Evolutionary conservation across 2,888 invertebrate species (phyloP), one percentile per base, ranked within the genome.

Genomic region (Phorcus lineatus): DNA sequence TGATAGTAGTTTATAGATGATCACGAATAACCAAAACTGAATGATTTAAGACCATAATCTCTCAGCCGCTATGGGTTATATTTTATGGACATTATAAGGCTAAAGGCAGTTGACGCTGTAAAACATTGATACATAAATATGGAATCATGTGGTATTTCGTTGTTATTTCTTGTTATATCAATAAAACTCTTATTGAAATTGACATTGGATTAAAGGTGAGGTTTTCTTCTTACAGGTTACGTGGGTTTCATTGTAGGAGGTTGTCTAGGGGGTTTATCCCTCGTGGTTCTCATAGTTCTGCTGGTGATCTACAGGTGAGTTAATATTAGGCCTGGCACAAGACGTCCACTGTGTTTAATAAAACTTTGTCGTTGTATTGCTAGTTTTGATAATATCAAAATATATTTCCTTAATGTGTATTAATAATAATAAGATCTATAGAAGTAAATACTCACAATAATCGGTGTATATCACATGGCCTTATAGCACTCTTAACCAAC

Each of bases 261-360:
- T 0, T 95, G 95, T 0, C 94, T 95, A 0, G 94, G 94, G 0
- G 95, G 96, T 0, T 95, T 95, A 0, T 95, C 95, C 0, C 94
- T 95, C 0, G 95, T 96, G 0, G 93, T 95, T 0, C 90, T 95
- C 0, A 94, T 96, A 0, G 96, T 95, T 0, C 94, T 95, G 0
- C 94, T 95, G 0, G 94, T 96, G 83, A 94, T 95, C 53, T 94
- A 96, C 89, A 95, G 95, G 96, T 96, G 94, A 92, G 75, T 77
- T 4, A n/a, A 36, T 7, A 47, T 11, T 47, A 11, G 47, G 47
- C 13, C 11, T 47, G 47, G 36, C 1, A 6, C 47, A 47, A 47
- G 47, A 47, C 13, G 1, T 9, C 47, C 47, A 47, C 47, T 11
- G 11, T 47, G 47, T 47, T 11, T 47, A 1, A 47, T 47, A 6